Conservation (phyloP, 2,888 invertebrate species). For the Eledona agricola region DNA sequence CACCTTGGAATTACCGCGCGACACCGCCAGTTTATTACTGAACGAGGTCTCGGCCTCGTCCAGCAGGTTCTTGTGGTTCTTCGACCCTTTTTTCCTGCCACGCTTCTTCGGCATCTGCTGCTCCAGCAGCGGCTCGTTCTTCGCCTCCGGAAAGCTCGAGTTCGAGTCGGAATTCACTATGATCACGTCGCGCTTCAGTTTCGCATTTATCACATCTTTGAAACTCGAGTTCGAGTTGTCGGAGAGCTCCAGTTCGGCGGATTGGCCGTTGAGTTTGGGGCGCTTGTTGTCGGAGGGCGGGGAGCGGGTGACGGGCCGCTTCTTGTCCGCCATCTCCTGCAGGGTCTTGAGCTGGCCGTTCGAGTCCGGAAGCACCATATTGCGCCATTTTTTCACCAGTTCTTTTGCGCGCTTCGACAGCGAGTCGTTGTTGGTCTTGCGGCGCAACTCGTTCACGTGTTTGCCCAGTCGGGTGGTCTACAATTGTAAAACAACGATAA, state of each 20-base stretch:
- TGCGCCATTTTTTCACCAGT: slow-evolving; percentile 91
- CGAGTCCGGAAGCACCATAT: slow-evolving; percentile 75
- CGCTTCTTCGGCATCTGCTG: slow-evolving; percentile 66
- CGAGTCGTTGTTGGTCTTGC: slow-evolving; percentile 83
- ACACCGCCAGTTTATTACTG: slow-evolving; percentile 68
- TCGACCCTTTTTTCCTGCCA: slow-evolving; percentile 69
- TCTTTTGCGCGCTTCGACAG: slow-evolving; percentile 91
- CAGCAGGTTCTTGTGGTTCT: slow-evolving; percentile 64
- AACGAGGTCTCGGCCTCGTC: slow-evolving; percentile 67
- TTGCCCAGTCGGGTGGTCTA: slow-evolving; percentile 94
- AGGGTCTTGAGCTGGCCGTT: slow-evolving; percentile 58
- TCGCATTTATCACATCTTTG: slow-evolving; percentile 55
- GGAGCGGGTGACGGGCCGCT: slow-evolving; percentile 39
- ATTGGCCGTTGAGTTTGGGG: slow-evolving; percentile 64
- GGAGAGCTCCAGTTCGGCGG: slow-evolving; percentile 57
- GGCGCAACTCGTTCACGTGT: slow-evolving; percentile 89
- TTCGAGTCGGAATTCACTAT: slow-evolving; percentile 63
- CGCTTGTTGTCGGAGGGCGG: slow-evolving; percentile 53
- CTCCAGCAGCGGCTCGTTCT: slow-evolving; percentile 56
- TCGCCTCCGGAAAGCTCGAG: slow-evolving; percentile 65
- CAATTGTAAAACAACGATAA: slow-evolving; percentile 1
- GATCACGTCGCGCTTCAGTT: slow-evolving; percentile 48
- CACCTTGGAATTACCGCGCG: slow-evolving; percentile 69
- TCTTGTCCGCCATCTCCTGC: slow-evolving; percentile 44
- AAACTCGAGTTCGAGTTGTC: slow-evolving; percentile 63